Percentiles rank a stretch among this genome's conserved stretches.
Conservation (phyloP, 2,888 invertebrate genomes). For the Eumerus sabulonum region DNA sequence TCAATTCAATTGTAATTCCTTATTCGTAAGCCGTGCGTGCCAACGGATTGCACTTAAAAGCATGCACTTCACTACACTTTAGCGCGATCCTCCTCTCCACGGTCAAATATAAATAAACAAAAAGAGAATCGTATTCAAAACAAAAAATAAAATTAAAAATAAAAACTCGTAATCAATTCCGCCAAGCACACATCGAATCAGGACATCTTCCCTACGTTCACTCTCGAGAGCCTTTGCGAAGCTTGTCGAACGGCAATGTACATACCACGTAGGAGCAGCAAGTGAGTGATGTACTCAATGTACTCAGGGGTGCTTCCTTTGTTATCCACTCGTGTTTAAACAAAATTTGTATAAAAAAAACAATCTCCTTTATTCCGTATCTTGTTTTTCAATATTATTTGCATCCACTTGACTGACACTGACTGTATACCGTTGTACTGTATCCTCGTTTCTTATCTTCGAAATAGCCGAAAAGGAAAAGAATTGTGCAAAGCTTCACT, state of each 20-base stretch:
- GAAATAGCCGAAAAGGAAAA: constrained; percentile 14
- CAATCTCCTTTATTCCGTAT: constrained; percentile 24
- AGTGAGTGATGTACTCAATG: no score
- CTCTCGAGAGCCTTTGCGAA: constrained; percentile 18
- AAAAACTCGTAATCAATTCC: constrained; percentile 50
- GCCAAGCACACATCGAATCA: constrained; percentile 50
- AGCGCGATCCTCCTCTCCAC: constrained; percentile 14
- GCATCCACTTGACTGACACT: constrained; percentile 46
- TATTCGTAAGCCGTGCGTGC: constrained; percentile 60
- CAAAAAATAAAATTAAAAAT: constrained; percentile 14
- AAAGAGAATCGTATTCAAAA: background rate
- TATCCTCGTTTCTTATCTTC: constrained; percentile 27
- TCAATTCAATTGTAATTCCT: constrained; percentile 62
- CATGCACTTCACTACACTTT: constrained; percentile 58
- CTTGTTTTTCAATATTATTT: constrained; percentile 50
- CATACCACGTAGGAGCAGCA: no score
- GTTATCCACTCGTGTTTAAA: no score
- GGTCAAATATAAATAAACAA: background rate
- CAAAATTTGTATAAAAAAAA: no score
- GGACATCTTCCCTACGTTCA: constrained; percentile 36
- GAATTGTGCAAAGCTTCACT: constrained; percentile 27
- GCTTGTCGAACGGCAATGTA: no score
- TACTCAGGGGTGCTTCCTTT: no score
- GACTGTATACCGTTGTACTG: constrained; percentile 7
- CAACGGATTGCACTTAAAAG: constrained; percentile 56